These are phyloP conservation scores for Eupsilia transversa DNA, from an alignment of 2,888 invertebrate species.

Conservation along the genomic window DNA sequence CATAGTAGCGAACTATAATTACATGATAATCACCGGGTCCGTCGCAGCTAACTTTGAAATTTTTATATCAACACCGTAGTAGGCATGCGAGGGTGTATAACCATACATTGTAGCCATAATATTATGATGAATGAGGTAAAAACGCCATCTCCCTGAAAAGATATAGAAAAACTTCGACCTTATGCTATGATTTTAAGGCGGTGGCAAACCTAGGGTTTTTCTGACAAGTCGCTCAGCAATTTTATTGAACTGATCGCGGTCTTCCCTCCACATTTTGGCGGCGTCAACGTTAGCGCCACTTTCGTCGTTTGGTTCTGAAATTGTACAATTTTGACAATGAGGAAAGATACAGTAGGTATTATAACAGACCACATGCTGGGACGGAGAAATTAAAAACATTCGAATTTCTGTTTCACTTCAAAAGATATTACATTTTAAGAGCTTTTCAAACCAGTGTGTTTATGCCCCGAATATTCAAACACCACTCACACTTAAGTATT, in stretches of 20 bases:
- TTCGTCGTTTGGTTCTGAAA: slow-evolving; percentile 98
- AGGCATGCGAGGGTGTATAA: background rate
- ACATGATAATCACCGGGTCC: background rate
- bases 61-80: background rate
- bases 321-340: slow-evolving; percentile 1
- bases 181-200: slow-evolving; percentile 64
- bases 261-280: slow-evolving; percentile 99
- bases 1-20: background rate
- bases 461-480: background rate
- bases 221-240: slow-evolving; percentile 98
- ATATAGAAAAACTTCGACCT: slow-evolving; percentile 31
- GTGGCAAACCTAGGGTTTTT: slow-evolving; percentile 95
- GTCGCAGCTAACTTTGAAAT: background rate
- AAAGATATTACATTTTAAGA: background rate
- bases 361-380: background rate
- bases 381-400: background rate
- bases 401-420: background rate
- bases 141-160: slow-evolving; percentile 35
- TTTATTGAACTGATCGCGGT: slow-evolving; percentile 97
- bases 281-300: slow-evolving; percentile 99
- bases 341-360: background rate
- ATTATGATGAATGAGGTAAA: slow-evolving; percentile 28
- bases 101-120: slow-evolving; percentile 11
- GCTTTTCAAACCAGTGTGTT: background rate
- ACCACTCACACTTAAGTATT: background rate